Evolutionary conservation across 2,888 invertebrate species (phyloP).

Genomic region (Pyrgus malvae): DNA sequence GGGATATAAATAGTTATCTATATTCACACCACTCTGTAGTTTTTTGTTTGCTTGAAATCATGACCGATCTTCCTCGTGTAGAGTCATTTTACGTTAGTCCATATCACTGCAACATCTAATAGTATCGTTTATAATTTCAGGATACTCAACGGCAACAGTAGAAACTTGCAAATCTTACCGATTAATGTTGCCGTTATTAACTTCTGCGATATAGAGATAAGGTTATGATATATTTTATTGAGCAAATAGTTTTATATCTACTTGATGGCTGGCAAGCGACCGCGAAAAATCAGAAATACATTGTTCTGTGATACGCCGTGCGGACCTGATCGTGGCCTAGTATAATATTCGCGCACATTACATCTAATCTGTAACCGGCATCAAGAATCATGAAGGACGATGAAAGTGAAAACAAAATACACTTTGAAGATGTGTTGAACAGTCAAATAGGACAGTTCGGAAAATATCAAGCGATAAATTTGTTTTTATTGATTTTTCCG

Average conservation of each 20-base stretch:
- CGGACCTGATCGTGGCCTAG: background rate
- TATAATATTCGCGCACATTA: background rate
- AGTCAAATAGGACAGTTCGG: conserved; percentile 64
- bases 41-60: no score
- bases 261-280: conserved; percentile 7
- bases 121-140: background rate
- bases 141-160: background rate
- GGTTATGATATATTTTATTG: conserved; percentile 34
- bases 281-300: conserved; percentile 9
- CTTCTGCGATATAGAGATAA: conserved; percentile 36
- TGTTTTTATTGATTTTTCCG: conserved; percentile 54
- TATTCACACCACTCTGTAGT: no score
- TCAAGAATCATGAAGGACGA: conserved; percentile 40
- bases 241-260: conserved; percentile 19
- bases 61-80: no score
- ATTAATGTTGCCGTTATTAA: conserved; percentile 6
- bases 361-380: background rate
- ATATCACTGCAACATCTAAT: background rate
- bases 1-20: conserved; percentile 17
- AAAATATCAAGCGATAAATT: conserved; percentile 60
- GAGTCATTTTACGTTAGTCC: background rate
- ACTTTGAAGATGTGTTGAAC: conserved; percentile 61
- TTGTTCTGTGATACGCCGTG: conserved; percentile 4
- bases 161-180: background rate
- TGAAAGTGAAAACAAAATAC: conserved; percentile 45